Base-by-base conservation (phyloP, 2,113 vertebrate species). In the Trematomus loennbergii region DNA sequence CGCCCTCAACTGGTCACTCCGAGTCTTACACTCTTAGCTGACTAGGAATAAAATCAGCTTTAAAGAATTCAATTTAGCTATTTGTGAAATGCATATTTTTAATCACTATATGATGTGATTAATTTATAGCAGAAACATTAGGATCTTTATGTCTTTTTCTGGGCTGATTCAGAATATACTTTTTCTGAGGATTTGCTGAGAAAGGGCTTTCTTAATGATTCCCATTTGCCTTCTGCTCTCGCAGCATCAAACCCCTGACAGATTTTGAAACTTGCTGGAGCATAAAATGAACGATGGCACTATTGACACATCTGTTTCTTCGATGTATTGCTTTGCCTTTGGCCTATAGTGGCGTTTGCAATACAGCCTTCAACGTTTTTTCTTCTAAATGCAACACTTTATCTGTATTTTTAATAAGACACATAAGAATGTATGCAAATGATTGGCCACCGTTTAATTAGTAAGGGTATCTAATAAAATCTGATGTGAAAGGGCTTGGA, bases 191-290 rank as follows among this genome's bases (percentile, higher is more conserved):
- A 80, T 85, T 49, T 74, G 87, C 76, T 81, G 88, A 81, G 49
- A 22, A 86, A 65, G 72, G 18, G 13, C 33, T 84, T 74, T 85
- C 33, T 65, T 89, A 73, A 91, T 86, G 83, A 76, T 5, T 22
- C 12, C 73, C 18, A 55, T 85, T 70, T 68, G 63, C 87, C 81
- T 80, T 69, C 43, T 71, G 4, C 46, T 72, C 58, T 75, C 58
- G 2, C 69, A 77, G 61, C 60, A 57, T 2, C 1, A 74, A 73
- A 52, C 66, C 29, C 16, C 10, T 68, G 62, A 71, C 82, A 79
- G 60, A 80, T 77, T 67, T 79, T 12, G 4, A 79, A 59, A 87
- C 73, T 52, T 79, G 29, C 66, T 71, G 57, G 55, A 75, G 84
- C 78, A 67, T 80, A 89, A 89, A 81, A 83, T 48, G 18, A 33